Evolutionary conservation across 2,888 invertebrate species (phyloP).

Genomic region (Leptinotarsa rubiginosa): DNA sequence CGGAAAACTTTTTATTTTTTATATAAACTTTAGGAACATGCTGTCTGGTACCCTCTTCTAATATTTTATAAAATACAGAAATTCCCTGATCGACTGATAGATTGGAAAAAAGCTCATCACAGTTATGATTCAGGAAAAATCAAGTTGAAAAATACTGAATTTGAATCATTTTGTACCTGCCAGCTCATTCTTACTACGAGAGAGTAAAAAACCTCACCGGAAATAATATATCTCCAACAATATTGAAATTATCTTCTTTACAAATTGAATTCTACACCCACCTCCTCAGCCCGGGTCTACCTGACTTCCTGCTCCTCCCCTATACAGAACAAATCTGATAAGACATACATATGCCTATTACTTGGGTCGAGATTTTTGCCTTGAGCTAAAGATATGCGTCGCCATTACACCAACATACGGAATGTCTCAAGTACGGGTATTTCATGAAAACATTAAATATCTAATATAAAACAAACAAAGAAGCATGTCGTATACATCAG

Average conservation of each 20-base stretch:
- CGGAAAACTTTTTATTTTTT: too few relatives aligned
- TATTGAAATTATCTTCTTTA: slow-evolving; percentile 4
- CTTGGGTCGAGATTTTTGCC: background rate
- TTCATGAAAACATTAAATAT: background rate
- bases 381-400: slow-evolving; percentile 7
- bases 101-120: too few relatives aligned
- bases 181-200: background rate
- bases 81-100: too few relatives aligned
- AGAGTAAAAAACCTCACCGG: background rate
- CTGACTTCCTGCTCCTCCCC: slow-evolving; percentile 27
- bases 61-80: too few relatives aligned
- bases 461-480: background rate
- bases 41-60: too few relatives aligned
- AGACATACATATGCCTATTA: background rate
- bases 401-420: slow-evolving; percentile 10
- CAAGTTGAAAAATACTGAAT: too few relatives aligned
- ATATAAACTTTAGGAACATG: too few relatives aligned
- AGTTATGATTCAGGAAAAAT: too few relatives aligned
- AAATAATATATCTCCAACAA: slow-evolving; percentile 13
- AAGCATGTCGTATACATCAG: background rate
- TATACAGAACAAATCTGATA: slow-evolving; percentile 10
- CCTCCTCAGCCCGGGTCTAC: slow-evolving; percentile 33
- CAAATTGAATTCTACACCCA: slow-evolving; percentile 16
- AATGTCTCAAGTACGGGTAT: slow-evolving; percentile 11
- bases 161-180: background rate